phyloP scores from a whole-genome alignment of 2,888 invertebrate genomes.

The Torymus aiolomorphi region DNA sequence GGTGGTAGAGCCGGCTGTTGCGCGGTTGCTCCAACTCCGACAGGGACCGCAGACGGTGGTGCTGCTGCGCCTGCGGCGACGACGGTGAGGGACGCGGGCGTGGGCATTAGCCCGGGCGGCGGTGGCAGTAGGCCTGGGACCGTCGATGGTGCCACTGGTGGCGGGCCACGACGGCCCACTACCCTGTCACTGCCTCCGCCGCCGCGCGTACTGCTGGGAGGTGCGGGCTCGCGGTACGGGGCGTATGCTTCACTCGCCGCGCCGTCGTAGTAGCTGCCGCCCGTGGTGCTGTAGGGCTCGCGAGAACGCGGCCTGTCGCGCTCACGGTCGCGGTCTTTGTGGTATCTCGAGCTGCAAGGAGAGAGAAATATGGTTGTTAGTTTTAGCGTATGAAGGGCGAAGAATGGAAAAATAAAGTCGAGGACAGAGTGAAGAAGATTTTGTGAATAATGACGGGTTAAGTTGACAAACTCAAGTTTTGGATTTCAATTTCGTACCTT shows the following conservation, averaged over 20 bases:
- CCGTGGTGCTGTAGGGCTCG: constrained; percentile 63
- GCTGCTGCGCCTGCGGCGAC: constrained; percentile 64
- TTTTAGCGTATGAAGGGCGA: too few relatives aligned
- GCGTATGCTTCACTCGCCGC: constrained; percentile 58
- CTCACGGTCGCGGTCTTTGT: constrained; percentile 72
- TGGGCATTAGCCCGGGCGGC: constrained; percentile 66
- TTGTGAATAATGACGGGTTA: too few relatives aligned
- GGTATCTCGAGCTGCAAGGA: constrained; percentile 65
- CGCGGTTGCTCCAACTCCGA: constrained; percentile 61
- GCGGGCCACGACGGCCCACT: constrained; percentile 7
- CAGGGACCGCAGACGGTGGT: constrained; percentile 59
- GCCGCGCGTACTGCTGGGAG: constrained; percentile 57
- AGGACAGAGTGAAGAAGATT: too few relatives aligned
- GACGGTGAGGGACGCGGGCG: constrained; percentile 60
- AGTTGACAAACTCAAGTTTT: too few relatives aligned
- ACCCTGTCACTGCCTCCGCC: not conserved
- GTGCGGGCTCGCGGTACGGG: constrained; percentile 67
- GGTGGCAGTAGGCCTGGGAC: constrained; percentile 62
- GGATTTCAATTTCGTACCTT: too few relatives aligned
- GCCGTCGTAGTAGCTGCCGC: constrained; percentile 70
- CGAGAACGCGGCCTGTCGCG: constrained; percentile 71
- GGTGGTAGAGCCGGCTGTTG: constrained; percentile 66
- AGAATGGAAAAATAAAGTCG: too few relatives aligned
- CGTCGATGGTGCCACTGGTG: constrained; percentile 5
- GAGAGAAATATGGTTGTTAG: too few relatives aligned